These are phyloP conservation scores for Scopus umbretta DNA, from an alignment of 2,113 vertebrate genomes.

Conservation along the genomic window DNA sequence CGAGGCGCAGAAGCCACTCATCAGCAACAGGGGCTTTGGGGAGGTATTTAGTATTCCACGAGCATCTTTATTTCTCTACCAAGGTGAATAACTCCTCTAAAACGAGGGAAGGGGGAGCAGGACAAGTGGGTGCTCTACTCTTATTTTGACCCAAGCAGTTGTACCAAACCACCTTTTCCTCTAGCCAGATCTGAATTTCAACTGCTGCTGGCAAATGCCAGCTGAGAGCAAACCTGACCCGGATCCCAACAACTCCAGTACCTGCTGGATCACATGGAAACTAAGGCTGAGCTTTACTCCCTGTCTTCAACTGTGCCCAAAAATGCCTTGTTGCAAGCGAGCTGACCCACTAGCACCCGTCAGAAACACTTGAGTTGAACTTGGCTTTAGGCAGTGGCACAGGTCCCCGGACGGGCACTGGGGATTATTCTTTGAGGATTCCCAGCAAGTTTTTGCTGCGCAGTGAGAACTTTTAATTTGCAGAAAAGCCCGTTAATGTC, in stretches of 20 bases:
- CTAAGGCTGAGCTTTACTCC: background rate
- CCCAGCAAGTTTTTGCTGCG: background rate
- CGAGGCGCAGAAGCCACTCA: background rate
- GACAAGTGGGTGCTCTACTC: background rate
- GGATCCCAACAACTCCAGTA: background rate
- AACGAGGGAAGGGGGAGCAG: background rate
- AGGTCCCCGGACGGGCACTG: fast-evolving
- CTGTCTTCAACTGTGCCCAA: background rate
- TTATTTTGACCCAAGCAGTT: background rate
- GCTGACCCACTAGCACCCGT: fast-evolving
- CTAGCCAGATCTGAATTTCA: background rate
- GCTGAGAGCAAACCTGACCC: background rate
- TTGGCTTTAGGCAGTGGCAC: background rate
- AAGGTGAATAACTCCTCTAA: background rate
- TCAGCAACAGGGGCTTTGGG: background rate
- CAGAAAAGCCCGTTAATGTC: background rate
- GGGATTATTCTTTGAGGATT: background rate
- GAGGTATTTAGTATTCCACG: background rate
- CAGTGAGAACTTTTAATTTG: background rate
- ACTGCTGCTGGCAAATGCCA: background rate
- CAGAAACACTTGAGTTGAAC: background rate
- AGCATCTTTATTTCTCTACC: conserved; percentile 25
- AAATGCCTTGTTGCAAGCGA: fast-evolving
- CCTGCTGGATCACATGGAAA: fast-evolving
- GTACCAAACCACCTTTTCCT: background rate